Conservation (phyloP, 1,140 invertebrate genomes). For the Danaus plexippus region DNA sequence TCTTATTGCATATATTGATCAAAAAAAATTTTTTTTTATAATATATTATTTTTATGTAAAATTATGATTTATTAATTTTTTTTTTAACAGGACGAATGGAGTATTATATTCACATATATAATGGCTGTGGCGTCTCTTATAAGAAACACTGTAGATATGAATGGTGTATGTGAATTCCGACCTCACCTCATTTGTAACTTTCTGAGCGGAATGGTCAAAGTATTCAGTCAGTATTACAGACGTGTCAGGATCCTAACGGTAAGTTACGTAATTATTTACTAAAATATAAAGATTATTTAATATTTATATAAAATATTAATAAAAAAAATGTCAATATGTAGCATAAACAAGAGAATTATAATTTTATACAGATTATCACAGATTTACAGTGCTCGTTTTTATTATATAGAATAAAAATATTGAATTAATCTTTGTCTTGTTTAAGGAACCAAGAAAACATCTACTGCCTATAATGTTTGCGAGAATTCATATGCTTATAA, state of each 20-base stretch:
- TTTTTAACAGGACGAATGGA: slow-evolving; percentile 79
- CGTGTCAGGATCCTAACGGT: slow-evolving; percentile 78
- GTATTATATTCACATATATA: slow-evolving; percentile 77
- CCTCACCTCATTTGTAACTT: slow-evolving; percentile 77
- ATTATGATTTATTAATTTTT: not conserved
- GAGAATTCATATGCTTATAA: slow-evolving; percentile 77
- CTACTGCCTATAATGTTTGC: slow-evolving; percentile 76
- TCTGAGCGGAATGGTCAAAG: slow-evolving; percentile 74
- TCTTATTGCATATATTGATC: too few relatives aligned
- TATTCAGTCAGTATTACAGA: slow-evolving; percentile 81
- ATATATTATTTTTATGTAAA: not conserved
- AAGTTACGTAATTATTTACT: slow-evolving; percentile 26
- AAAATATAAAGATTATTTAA: slow-evolving; percentile 10
- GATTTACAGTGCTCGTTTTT: too few relatives aligned
- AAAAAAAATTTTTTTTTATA: too few relatives aligned
- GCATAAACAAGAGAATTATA: too few relatives aligned
- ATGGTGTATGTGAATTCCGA: slow-evolving; percentile 66
- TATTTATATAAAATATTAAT: slow-evolving; percentile 7
- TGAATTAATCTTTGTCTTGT: slow-evolving; percentile 34
- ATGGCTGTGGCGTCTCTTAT: slow-evolving; percentile 75
- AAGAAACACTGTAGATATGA: slow-evolving; percentile 66
- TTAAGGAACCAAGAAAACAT: slow-evolving; percentile 75
- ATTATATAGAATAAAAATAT: slow-evolving; percentile 7
- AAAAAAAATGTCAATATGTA: too few relatives aligned
- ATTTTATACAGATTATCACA: too few relatives aligned